phyloP scores from a whole-genome alignment of 2,797 vertebrate genomes.

The Hydrocynus forskahlii region DNA sequence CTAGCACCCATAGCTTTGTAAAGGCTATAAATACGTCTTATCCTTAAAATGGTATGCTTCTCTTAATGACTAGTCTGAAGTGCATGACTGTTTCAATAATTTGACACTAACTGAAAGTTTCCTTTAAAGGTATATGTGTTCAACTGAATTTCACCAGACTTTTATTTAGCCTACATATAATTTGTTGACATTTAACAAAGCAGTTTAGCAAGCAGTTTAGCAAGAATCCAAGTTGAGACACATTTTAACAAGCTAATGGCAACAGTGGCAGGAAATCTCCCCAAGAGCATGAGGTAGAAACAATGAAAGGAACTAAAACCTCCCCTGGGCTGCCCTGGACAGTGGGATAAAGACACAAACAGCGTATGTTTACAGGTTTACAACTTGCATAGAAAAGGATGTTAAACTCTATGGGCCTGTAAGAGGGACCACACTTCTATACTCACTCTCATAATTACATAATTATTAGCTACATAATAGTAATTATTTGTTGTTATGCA shows the following conservation, averaged over 20 bases:
- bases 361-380: background rate
- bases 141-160: too few relatives aligned
- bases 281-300: background rate
- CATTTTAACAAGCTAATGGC: background rate
- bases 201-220: too few relatives aligned
- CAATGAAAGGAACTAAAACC: conserved; percentile 13
- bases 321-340: background rate
- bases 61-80: too few relatives aligned
- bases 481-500: too few relatives aligned
- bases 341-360: background rate
- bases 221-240: background rate
- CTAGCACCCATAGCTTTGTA: too few relatives aligned
- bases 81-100: too few relatives aligned
- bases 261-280: background rate
- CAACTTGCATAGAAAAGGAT: background rate
- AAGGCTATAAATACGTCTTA: too few relatives aligned
- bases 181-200: too few relatives aligned
- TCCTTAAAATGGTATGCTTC: too few relatives aligned
- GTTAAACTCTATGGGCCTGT: background rate
- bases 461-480: background rate
- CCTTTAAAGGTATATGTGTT: too few relatives aligned
- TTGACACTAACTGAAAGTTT: too few relatives aligned
- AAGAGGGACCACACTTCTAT: background rate
- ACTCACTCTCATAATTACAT: background rate
- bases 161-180: too few relatives aligned